Percentiles rank a stretch among this genome's conserved stretches.
Conservation (phyloP, 2,888 invertebrate genomes). For the Meganola albula region DNA sequence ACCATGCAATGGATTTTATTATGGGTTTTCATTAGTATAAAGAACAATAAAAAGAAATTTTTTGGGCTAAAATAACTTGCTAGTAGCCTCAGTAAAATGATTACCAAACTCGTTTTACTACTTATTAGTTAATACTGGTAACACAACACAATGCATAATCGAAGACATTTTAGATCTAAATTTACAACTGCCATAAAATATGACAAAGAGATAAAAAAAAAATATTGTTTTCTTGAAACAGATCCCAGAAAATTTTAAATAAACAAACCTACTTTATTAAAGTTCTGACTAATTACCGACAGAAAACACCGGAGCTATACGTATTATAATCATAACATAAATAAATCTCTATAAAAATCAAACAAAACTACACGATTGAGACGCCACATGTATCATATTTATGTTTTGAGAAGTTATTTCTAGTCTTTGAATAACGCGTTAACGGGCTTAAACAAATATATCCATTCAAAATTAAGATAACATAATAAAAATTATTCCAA, state of each 20-base stretch:
- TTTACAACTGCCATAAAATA: conserved; percentile 26
- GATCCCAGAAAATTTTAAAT: conserved; percentile 27
- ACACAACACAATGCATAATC: conserved; percentile 10
- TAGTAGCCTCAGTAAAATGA: no score
- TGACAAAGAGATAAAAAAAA: conserved; percentile 24
- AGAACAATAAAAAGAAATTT: no score
- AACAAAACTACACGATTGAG: conserved; percentile 49
- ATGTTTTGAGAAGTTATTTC: conserved; percentile 67
- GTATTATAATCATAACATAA: conserved; percentile 41
- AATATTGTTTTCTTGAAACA: conserved; percentile 18
- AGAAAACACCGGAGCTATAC: conserved; percentile 35
- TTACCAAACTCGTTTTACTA: no score
- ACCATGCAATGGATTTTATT: no score
- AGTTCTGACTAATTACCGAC: conserved; percentile 42
- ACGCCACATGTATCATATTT: conserved; percentile 69
- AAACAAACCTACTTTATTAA: conserved; percentile 41
- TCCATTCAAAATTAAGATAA: conserved; percentile 53
- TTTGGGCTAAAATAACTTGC: no score
- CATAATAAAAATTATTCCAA: conserved; percentile 53
- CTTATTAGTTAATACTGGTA: no score
- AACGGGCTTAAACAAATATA: conserved; percentile 58
- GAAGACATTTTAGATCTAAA: conserved; percentile 20
- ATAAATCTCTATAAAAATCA: conserved; percentile 49
- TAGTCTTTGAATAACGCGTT: conserved; percentile 53
- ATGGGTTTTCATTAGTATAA: no score